Evolutionary conservation across 2,113 vertebrate species (phyloP), one percentile per base, ranked within the genome.

Genomic region (Paedocypris sp.): DNA sequence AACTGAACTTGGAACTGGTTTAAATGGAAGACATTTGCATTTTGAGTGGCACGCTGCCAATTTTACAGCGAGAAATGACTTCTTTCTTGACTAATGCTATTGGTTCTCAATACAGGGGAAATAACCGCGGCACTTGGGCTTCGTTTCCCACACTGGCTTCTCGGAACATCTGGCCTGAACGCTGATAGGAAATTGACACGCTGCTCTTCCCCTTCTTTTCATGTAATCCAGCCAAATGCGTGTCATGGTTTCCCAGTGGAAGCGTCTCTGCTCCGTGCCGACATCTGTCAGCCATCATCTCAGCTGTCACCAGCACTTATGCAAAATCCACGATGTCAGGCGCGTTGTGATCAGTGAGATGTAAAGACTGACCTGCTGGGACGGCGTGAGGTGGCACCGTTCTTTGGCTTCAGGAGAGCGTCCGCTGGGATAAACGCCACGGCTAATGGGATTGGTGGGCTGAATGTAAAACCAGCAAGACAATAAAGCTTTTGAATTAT

Each of bases 171-270:
- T 58, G 51, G 32, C 50, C 26, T 38, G 4, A 18, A 39, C 25
- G 19, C 22, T 39, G 32, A 58, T 45, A 58, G 32, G 47, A 58
- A 9, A 59, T 18, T 58, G 22, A 54, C 38, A 26, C 22, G 9
- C 7, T 49, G n/a, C 16, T 52, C 25, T 46, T 59, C 23, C 16
- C 18, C 23, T 50, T 64, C 23, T 35, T 5, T n/a, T 57, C 10
- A 56, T 6, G 12, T 61, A 51, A 57, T 60, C 45, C 28, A 50
- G 50, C 43, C 45, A 43, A 43, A 49, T 28, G 32, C 51, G 31
- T 18, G 50, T 66, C 16, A 36, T 25, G 56, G n/a, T 23, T 32
- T 22, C 46, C 31, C n/a, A 8, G 6, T 20, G 12, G 53, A 18
- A 35, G 6, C 3, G 6, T 2, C 6, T 56, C 47, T 22, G 33